Percentiles rank a stretch among this genome's conserved stretches.
These are phyloP conservation scores for Drosophila athabasca DNA, from an alignment of 1,140 invertebrate species.

Conservation along the genomic window DNA sequence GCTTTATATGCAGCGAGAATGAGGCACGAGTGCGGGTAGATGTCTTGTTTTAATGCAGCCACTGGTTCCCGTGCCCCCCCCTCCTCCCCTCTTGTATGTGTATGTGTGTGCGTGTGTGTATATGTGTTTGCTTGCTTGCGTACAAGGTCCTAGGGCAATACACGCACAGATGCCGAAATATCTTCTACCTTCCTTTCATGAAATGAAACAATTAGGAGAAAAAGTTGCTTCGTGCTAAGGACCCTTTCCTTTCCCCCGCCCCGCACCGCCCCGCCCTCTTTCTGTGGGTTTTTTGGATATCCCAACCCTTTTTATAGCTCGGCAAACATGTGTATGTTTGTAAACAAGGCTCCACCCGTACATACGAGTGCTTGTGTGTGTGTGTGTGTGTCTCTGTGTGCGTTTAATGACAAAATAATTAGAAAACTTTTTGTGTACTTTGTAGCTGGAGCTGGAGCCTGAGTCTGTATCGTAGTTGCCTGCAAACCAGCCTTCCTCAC, in stretches of 20 bases:
- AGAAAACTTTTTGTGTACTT: slow-evolving; percentile 83
- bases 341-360: slow-evolving; percentile 61
- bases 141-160: slow-evolving; percentile 71
- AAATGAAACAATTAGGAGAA: slow-evolving; percentile 82
- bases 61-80: slow-evolving; percentile 10
- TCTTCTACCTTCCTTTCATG: slow-evolving; percentile 78
- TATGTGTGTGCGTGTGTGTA: slow-evolving; percentile 3
- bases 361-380: slow-evolving; percentile 21
- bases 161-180: slow-evolving; percentile 81
- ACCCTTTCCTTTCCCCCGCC: slow-evolving; percentile 27
- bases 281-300: slow-evolving; percentile 67
- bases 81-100: slow-evolving; percentile 5
- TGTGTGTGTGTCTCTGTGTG: slow-evolving; percentile 53
- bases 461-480: slow-evolving; percentile 23
- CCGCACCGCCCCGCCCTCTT: neutral
- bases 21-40: slow-evolving; percentile 26
- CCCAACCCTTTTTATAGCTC: slow-evolving; percentile 80
- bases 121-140: slow-evolving; percentile 27
- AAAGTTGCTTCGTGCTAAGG: slow-evolving; percentile 75
- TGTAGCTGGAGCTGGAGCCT: slow-evolving; percentile 50
- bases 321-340: slow-evolving; percentile 78
- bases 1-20: slow-evolving; percentile 74
- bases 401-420: slow-evolving; percentile 83
- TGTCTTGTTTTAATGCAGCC: slow-evolving; percentile 77
- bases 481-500: slow-evolving; percentile 8